Evolutionary conservation across 2,113 vertebrate genomes (phyloP), one percentile per base, ranked within the genome.

Genomic region (Monopterus albus): DNA sequence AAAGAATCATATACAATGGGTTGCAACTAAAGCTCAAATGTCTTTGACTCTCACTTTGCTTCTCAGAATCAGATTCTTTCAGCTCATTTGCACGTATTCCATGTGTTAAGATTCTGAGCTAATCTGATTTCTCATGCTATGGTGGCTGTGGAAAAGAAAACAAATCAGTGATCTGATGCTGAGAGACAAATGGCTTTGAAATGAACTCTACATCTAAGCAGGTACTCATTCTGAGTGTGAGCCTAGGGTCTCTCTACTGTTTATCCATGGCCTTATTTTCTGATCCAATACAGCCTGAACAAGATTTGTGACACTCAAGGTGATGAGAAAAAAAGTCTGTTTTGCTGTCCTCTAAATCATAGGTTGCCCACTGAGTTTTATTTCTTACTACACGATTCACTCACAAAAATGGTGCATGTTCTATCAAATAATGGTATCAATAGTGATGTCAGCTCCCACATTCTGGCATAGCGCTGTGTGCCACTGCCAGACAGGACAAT

Each of bases 401-500:
- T 28, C 40, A 56, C 26, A 43, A 51, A 49, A 78, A 51, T 18
- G 51, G 18, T 10, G 21, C 70, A 70, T 53, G 63, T 63, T 84
- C 43, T 61, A 46, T 39, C 46, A 70, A 60, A 77, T 75, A 64
- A 78, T 45, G 33, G 43, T 56, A 53, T 53, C 58, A 69, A 62
- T 68, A 73, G 70, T 61, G 51, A 72, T 62, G 70, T 75, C 42
- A 38, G 58, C 49, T 61, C 52, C 46, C 62, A 5, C 39, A 62
- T 29, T 20, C 51, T 77, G 65, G 61, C 51, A 74, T 26, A 39
- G 71, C 0, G 8, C 49, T 20, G 14, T 60, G 65, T 23, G 7
- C 70, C 72, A 74, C 76, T 63, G 76, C 67, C 85, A 83, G 66
- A 76, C 28, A 76, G 46, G 66, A 85, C 84, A 87, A 82, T 70